Conservation (phyloP, 2,888 invertebrate genomes). For the Reticulitermes lucifugus region DNA sequence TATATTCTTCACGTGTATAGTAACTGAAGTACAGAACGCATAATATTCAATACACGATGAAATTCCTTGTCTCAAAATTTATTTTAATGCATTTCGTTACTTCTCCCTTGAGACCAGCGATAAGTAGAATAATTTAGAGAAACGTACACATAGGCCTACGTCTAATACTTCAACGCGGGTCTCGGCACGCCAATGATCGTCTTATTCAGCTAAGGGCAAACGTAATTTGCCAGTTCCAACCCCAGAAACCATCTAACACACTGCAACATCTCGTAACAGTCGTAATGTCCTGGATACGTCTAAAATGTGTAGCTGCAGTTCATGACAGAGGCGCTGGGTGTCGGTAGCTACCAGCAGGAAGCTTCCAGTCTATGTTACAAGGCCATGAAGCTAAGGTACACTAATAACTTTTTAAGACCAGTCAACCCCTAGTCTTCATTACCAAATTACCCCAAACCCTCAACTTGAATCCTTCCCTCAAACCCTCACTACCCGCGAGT, state of each 20-base stretch:
- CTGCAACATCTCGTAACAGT: background rate
- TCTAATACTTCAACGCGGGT: background rate
- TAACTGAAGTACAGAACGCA: too few species aligned
- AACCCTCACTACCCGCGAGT: background rate
- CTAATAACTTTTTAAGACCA: constrained; percentile 52
- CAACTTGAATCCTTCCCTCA: background rate
- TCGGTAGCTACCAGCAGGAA: background rate
- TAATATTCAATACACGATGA: too few species aligned
- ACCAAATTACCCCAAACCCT: constrained; percentile 46
- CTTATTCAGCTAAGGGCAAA: background rate
- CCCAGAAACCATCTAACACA: background rate
- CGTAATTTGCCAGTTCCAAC: background rate
- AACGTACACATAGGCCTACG: too few species aligned
- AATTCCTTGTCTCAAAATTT: too few species aligned
- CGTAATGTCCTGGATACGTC: background rate
- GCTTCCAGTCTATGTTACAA: background rate
- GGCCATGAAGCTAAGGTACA: constrained; percentile 22
- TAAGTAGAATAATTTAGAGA: too few species aligned
- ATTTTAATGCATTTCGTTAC: too few species aligned
- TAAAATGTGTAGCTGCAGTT: constrained; percentile 1
- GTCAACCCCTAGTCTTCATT: constrained; percentile 46
- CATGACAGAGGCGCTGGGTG: constrained; percentile 19
- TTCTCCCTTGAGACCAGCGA: too few species aligned
- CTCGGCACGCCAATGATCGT: background rate
- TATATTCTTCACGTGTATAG: too few species aligned